Conservation (phyloP, 2,797 vertebrate species). For the Amphiprion clarkii region DNA sequence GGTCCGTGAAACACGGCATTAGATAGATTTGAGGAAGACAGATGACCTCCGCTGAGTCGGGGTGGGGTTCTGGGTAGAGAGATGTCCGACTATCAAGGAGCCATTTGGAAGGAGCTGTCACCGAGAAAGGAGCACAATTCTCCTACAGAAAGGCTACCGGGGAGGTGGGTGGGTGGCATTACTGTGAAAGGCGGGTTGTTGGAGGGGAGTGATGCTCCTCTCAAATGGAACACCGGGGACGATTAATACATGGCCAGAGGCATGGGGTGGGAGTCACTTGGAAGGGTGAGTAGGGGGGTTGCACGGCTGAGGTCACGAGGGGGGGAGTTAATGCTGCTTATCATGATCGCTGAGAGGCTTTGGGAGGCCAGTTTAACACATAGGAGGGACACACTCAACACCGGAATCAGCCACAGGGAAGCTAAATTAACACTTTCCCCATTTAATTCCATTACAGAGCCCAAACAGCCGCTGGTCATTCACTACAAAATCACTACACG, state of each 20-base stretch:
- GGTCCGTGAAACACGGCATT: conserved; percentile 64
- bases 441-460: conserved; percentile 47
- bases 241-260: conserved; percentile 66
- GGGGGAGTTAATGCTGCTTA: conserved; percentile 73
- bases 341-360: conserved; percentile 73
- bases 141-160: conserved; percentile 45
- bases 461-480: not conserved
- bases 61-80: conserved; percentile 51
- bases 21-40: conserved; percentile 75
- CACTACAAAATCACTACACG: too few relatives aligned
- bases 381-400: conserved; percentile 59
- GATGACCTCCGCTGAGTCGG: conserved; percentile 56
- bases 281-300: not conserved
- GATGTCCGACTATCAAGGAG: conserved; percentile 72
- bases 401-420: conserved; percentile 53
- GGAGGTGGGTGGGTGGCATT: conserved; percentile 33
- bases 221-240: conserved; percentile 53
- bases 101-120: conserved; percentile 74
- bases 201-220: conserved; percentile 32
- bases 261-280: conserved; percentile 28
- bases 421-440: conserved; percentile 56
- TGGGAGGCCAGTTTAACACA: conserved; percentile 75
- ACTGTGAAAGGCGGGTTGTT: conserved; percentile 35
- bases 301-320: conserved; percentile 13
- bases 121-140: conserved; percentile 47